phyloP scores from a whole-genome alignment of 2,797 vertebrate genomes.

The Fratercula arctica region DNA sequence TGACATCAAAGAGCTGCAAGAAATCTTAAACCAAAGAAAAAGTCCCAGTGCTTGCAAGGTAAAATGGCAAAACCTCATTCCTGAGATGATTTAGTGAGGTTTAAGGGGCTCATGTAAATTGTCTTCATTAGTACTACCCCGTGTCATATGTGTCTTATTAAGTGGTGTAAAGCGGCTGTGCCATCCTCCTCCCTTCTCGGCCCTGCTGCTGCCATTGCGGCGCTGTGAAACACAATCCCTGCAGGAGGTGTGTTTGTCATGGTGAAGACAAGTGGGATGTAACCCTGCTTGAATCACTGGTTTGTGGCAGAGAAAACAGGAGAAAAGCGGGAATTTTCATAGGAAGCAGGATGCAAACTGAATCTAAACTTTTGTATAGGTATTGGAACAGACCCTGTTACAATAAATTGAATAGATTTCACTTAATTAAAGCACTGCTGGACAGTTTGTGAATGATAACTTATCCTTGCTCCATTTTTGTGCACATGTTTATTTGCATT shows the following conservation, averaged over 20 bases:
- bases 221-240: not conserved
- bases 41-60: not conserved
- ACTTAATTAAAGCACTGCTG: not conserved
- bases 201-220: not conserved
- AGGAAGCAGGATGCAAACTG: not conserved
- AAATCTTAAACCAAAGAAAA: constrained; percentile 5
- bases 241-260: not conserved
- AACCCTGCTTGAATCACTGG: not conserved
- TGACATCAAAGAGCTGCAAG: not conserved
- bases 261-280: not conserved
- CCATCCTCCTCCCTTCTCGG: not conserved
- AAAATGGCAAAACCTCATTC: not conserved
- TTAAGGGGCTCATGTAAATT: not conserved
- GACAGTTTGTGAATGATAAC: not conserved
- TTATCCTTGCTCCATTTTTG: not conserved
- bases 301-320: not conserved
- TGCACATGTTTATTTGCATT: not conserved
- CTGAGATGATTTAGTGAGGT: constrained; percentile 17
- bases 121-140: not conserved
- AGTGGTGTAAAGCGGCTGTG: not conserved
- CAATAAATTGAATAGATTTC: not conserved
- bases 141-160: not conserved
- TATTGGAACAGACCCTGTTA: not conserved
- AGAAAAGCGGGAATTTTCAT: not conserved
- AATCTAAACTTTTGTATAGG: not conserved